phyloP scores from a whole-genome alignment of 2,797 vertebrate species.

The Mustela erminea region DNA sequence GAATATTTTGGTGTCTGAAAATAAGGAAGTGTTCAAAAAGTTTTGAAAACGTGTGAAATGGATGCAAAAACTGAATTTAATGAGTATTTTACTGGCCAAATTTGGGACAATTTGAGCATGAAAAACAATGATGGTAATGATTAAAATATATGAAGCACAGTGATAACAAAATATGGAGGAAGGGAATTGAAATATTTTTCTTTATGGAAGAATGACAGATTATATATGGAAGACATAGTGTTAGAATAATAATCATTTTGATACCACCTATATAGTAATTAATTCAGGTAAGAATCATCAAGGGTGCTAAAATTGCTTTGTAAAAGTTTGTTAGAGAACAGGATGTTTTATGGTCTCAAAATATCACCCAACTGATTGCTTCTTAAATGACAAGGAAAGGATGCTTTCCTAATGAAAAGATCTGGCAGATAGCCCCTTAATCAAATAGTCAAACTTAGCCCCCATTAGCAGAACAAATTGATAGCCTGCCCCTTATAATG shows the following conservation, averaged over 20 bases:
- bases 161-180: not conserved
- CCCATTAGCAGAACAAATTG: not conserved
- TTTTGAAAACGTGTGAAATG: not conserved
- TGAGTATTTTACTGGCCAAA: not conserved
- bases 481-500: not conserved
- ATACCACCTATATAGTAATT: not conserved
- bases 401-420: conserved; percentile 16
- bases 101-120: not conserved
- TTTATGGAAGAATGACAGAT: not conserved
- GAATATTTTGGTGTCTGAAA: not conserved
- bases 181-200: not conserved
- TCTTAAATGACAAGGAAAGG: not conserved
- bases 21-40: not conserved
- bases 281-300: not conserved
- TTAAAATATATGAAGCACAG: not conserved
- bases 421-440: not conserved
- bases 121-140: not conserved
- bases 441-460: not conserved
- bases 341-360: not conserved
- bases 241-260: not conserved
- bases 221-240: not conserved
- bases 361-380: not conserved
- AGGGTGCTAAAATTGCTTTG: not conserved
- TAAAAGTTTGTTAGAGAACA: not conserved
- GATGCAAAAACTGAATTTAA: not conserved